phyloP scores from a whole-genome alignment of 2,797 vertebrate genomes.

The Silurus aristotelis region DNA sequence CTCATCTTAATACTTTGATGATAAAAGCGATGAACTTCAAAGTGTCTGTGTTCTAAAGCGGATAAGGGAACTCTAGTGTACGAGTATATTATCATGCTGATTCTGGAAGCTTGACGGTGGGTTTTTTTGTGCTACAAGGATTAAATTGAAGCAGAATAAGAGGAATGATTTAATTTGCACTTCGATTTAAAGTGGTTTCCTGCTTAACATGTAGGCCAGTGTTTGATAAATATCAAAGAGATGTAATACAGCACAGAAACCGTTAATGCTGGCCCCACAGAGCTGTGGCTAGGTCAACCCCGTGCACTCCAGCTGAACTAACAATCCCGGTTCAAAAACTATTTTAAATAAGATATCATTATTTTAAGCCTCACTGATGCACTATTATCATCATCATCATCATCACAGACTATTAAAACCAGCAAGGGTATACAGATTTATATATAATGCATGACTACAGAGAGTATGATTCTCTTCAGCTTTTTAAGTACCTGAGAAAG shows the following conservation, averaged over 20 bases:
- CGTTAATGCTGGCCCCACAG: conserved; percentile 54
- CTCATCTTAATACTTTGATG: conserved; percentile 71
- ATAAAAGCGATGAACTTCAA: conserved; percentile 74
- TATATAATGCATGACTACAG: neutral
- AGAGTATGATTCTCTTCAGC: neutral
- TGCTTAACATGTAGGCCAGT: conserved; percentile 59
- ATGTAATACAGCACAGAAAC: conserved; percentile 57
- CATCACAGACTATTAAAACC: too few relatives aligned
- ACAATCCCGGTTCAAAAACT: conserved; percentile 1
- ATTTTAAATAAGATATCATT: neutral
- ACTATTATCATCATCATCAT: neutral
- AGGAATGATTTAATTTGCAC: conserved; percentile 69
- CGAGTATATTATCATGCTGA: conserved; percentile 75
- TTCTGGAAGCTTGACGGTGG: conserved; percentile 67
- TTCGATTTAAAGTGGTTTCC: conserved; percentile 67
- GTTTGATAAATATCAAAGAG: conserved; percentile 75
- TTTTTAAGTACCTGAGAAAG: neutral
- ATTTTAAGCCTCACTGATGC: neutral
- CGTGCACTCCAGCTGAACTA: conserved; percentile 6
- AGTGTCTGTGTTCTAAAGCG: conserved; percentile 62
- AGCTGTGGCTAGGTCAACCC: conserved; percentile 35
- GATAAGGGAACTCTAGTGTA: conserved; percentile 31
- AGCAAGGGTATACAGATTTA: neutral
- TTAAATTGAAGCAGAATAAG: conserved; percentile 65
- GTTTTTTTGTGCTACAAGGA: conserved; percentile 57